phyloP scores from a whole-genome alignment of 2,888 invertebrate species.

The Celastrina argiolus region DNA sequence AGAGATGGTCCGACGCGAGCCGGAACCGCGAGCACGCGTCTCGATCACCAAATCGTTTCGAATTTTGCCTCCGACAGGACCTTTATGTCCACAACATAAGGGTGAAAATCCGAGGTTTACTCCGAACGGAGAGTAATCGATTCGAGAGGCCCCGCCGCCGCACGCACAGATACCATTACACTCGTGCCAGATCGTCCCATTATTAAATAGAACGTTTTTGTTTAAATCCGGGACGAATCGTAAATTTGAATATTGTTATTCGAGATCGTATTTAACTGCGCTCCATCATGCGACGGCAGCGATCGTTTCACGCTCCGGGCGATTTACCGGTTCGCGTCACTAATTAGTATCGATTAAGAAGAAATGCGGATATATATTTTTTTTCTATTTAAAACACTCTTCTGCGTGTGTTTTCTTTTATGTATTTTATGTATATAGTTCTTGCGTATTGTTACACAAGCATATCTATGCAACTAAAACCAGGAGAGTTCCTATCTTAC shows the following conservation, averaged over 20 bases:
- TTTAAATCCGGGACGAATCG: constrained; percentile 74
- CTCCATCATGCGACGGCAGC: constrained; percentile 67
- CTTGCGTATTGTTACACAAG: too few species aligned
- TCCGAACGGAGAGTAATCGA: constrained; percentile 45
- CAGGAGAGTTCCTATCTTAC: too few species aligned
- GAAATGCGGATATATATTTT: constrained; percentile 15
- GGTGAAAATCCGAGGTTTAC: background rate
- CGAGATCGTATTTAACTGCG: constrained; percentile 62
- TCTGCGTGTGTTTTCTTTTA: too few species aligned
- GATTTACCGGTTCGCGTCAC: constrained; percentile 1
- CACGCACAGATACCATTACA: constrained; percentile 39
- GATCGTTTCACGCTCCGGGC: constrained; percentile 61
- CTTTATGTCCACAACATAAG: background rate
- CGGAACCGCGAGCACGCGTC: constrained; percentile 68
- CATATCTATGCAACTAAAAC: too few species aligned
- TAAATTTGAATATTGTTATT: constrained; percentile 73
- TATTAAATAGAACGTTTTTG: constrained; percentile 76
- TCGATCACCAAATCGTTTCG: constrained; percentile 43
- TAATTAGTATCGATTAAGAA: constrained; percentile 9
- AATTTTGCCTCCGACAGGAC: background rate
- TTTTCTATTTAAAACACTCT: too few species aligned
- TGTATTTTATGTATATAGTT: too few species aligned
- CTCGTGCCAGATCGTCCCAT: constrained; percentile 63
- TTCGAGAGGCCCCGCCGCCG: constrained; percentile 51
- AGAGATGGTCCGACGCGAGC: constrained; percentile 46